Evolutionary conservation across 2,888 invertebrate species (phyloP), one percentile per base, ranked within the genome.

Genomic region (Cylindroiulus punctatus): DNA sequence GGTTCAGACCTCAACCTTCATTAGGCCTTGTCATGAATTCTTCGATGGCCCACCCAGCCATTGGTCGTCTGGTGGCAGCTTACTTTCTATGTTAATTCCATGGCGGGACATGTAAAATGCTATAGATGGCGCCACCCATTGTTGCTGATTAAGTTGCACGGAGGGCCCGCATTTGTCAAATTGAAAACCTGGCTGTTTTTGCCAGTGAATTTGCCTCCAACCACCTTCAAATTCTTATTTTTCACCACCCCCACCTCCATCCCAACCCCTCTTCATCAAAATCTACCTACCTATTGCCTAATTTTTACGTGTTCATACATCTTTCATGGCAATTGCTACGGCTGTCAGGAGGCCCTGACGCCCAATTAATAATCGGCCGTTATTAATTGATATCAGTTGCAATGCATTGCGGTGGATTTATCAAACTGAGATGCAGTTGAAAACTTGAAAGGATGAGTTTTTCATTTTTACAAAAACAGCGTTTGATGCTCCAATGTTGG

Each of bases 351-450:
- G 76, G 30, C 76, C 30, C 30, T 76, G 76, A 30, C 22, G 30
- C 76, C 76, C 76, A 76, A 76, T 76, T 76, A 76, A 76, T 76
- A 76, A 76, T 76, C 76, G 26, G 76, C n/a, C 26, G 76, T 76
- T 76, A 76, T 76, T 76, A 76, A 76, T 76, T 76, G 76, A 76
- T 76, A 76, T 76, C 76, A 76, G 76, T 76, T 76, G 76, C 76
- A 76, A 30, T 76, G 76, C 76, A 76, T n/a, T 76, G 76, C 76
- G 76, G 76, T 76, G 76, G 76, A 76, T 76, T 76, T 22, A 76
- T 76, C 76, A 76, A 76, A 65, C 26, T 5, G 4, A n/a, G 30
- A 14, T 76, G 76, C 26, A 76, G 76, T 76, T 76, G 76, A 76
- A 76, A 76, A 76, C 30, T 76, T 76, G 76, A 76, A 76, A 76